Base-by-base conservation (phyloP, 2,113 vertebrate species). In the Psophia crepitans region DNA sequence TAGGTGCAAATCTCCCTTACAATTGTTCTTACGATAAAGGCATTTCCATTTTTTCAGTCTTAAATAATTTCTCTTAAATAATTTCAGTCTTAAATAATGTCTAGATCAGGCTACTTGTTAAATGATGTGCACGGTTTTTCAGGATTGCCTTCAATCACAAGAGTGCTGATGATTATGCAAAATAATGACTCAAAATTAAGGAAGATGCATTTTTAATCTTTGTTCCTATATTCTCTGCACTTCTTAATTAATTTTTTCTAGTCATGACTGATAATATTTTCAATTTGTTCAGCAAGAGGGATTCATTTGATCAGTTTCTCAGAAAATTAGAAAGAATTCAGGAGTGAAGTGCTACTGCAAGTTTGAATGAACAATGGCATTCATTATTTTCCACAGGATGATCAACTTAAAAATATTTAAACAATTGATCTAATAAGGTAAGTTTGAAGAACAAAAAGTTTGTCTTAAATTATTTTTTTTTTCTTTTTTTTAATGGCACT, bases 241-340 rank as follows among this genome's bases (percentile, higher is more conserved):
- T 96, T 97, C 48, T 93, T 97, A 96, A 97, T 97, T 97, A 96
- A 44, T 82, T 96, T 96, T 94, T 97, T 92, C 56, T 96, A 93
- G 84, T 92, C 70, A 53, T 90, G 88, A 97, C 65, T 96, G 96
- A 90, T 96, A 97, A 97, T 97, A 96, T 95, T 96, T 98, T 97
- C 93, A 90, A 93, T 96, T 94, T 97, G 61, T 97, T 97, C 93
- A 96, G 81, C 75, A 95, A 93, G 64, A 97, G 33, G n/a, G 63
- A 92, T 95, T 94, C 13, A 91, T 97, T 93, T 96, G 94, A 97
- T 97, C 95, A 93, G 73, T 95, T 97, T 97, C 91, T 96, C 83
- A 82, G 80, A 96, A 98, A 97, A 97, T 96, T 90, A 94, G 49
- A 94, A 90, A 71, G 56, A 88, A 95, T 92, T 95, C 73, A 81